Conservation (phyloP, 2,797 vertebrate genomes). For the Amblyraja radiata region DNA sequence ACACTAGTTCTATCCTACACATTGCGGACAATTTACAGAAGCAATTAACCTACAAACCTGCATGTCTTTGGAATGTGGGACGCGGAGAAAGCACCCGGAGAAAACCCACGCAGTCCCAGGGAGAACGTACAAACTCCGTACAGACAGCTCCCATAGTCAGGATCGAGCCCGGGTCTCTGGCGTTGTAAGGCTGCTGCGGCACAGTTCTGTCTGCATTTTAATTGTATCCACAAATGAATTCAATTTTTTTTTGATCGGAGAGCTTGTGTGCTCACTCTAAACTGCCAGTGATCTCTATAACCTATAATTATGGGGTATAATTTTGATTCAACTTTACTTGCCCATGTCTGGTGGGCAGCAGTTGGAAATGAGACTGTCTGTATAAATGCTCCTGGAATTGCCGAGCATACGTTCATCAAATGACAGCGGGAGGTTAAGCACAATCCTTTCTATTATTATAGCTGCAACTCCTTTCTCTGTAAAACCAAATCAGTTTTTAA, state of each 20-base stretch:
- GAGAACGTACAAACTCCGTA: too few relatives aligned
- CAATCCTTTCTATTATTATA: not conserved
- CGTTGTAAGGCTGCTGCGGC: too few relatives aligned
- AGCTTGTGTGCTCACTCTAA: too few relatives aligned
- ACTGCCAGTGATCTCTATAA: too few relatives aligned
- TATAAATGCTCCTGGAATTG: not conserved
- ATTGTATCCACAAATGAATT: not conserved
- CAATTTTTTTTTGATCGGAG: not conserved
- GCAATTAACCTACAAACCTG: too few relatives aligned
- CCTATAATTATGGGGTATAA: not conserved
- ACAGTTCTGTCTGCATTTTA: not conserved
- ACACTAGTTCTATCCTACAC: too few relatives aligned
- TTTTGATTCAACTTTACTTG: not conserved
- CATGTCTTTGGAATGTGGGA: too few relatives aligned
- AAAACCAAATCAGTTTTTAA: not conserved
- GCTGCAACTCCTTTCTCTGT: not conserved
- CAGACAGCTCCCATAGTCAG: too few relatives aligned
- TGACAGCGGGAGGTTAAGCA: not conserved
- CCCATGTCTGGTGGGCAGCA: not conserved
- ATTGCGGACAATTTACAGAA: too few relatives aligned
- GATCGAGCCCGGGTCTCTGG: too few relatives aligned
- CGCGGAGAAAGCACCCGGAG: too few relatives aligned
- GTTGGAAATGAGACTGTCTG: not conserved
- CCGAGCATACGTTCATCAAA: not conserved
- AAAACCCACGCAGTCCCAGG: too few relatives aligned